Conservation (phyloP, 2,888 invertebrate species). For the Thymelicus acteon region DNA sequence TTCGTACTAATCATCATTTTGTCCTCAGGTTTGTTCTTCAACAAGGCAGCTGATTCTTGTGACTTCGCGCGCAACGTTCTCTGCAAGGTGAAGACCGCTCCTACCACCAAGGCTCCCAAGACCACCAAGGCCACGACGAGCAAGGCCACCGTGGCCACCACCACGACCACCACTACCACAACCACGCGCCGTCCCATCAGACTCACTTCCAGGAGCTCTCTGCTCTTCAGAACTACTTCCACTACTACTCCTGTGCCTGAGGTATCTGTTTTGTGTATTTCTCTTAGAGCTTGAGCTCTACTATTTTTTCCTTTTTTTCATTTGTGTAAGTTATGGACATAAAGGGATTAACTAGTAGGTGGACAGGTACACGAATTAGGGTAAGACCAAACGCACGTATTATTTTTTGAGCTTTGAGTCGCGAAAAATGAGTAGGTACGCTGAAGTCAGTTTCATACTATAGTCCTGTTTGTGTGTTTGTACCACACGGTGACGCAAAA, state of each 20-base stretch:
- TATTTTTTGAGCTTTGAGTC: no score
- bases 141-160: slow-evolving; percentile 78
- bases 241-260: slow-evolving; percentile 68
- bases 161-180: slow-evolving; percentile 74
- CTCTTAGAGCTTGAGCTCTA: neutral
- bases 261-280: slow-evolving; percentile 48
- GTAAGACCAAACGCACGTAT: no score
- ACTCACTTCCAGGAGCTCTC: slow-evolving; percentile 73
- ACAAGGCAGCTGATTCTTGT: slow-evolving; percentile 95
- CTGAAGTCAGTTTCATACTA: no score
- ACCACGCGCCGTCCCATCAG: slow-evolving; percentile 71
- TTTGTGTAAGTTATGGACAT: no score
- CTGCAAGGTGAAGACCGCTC: slow-evolving; percentile 87
- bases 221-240: slow-evolving; percentile 70
- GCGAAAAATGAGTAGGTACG: no score
- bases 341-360: no score
- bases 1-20: neutral
- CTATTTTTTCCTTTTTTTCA: neutral
- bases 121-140: slow-evolving; percentile 75
- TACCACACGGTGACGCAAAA: no score
- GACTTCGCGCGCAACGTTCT: slow-evolving; percentile 95
- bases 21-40: slow-evolving; percentile 91
- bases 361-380: no score
- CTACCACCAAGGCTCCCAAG: slow-evolving; percentile 66
- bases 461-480: no score